Base-by-base conservation (phyloP, 2,888 invertebrate genomes). In the Sepioteuthis lessoniana region DNA sequence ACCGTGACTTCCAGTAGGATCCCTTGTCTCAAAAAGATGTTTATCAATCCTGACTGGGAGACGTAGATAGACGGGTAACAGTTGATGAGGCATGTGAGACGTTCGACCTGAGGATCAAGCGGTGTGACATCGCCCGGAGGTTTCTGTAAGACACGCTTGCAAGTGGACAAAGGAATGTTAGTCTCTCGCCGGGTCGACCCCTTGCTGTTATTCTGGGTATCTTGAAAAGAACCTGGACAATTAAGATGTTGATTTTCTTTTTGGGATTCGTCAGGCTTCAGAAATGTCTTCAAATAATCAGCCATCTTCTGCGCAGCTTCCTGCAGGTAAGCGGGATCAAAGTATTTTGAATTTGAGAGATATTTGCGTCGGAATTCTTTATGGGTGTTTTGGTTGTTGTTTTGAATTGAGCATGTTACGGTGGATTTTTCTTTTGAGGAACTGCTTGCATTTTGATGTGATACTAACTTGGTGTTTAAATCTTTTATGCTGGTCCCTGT, bases 1-100 rank as follows among this genome's bases (percentile, higher is more conserved):
- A 97, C 95, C 31, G 97, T 97, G 96, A 97, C 96, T 95, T 97
- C 97, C 16, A 97, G 96, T 21, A 97, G 96, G 28, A 97, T 96
- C 93, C 97, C 97, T 94, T 96, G 95, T 25, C 96, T 95, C 94
- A 97, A 95, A n/a, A 97, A 95, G 0, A 97, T 96, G 25, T 97
- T 97, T n/a, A 97, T 96, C 13, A 97, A 96, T 28, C 97, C 97
- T 19, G 97, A 96, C 31, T 97, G 96, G 1, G 97, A 96, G 50
- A 97, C 96, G 94, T 97, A 97, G 21, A 97, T 95, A 60, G 97
- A 96, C 10, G 97, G 97, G 94, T 96, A 97, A n/a, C 35, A n/a
- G n/a, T 76, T 13, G 19, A 76, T 46, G 94, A 94, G 76, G 76
- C 76, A 16, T 4, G 19, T n/a, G n/a, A 76, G 76, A 76, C n/a